A percentile compares a stretch with the other conserved stretches of the same genome.
phyloP scores from a whole-genome alignment of 2,888 invertebrate genomes.

The Perizoma affinitatum region DNA sequence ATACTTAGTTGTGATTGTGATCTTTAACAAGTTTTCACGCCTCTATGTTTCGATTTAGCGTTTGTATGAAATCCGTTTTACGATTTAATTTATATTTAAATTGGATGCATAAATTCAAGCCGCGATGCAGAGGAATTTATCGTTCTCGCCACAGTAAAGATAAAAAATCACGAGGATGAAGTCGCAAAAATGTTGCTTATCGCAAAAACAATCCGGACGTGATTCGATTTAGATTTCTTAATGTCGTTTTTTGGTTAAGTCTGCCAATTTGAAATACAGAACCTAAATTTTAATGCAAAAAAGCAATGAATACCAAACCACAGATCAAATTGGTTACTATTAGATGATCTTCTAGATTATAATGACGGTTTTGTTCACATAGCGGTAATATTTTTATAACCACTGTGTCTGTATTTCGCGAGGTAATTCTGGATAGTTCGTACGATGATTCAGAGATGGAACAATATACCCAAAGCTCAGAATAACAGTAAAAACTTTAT shows the following conservation, averaged over 20 bases:
- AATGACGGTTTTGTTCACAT: slow-evolving; percentile 47
- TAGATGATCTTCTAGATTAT: slow-evolving; percentile 48
- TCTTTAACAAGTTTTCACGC: too few species aligned
- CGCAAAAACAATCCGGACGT: slow-evolving; percentile 68
- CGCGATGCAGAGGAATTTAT: slow-evolving; percentile 38
- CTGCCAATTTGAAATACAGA: slow-evolving; percentile 59
- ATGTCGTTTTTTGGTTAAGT: slow-evolving; percentile 57
- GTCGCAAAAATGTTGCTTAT: slow-evolving; percentile 56
- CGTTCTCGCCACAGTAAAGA: slow-evolving; percentile 31
- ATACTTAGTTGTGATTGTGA: slow-evolving; percentile 1
- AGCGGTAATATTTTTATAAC: slow-evolving; percentile 49
- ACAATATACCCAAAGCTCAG: slow-evolving; percentile 28
- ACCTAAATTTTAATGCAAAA: slow-evolving; percentile 58
- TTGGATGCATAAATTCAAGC: slow-evolving; percentile 37
- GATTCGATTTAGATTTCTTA: slow-evolving; percentile 72
- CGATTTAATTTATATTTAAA: slow-evolving; percentile 42
- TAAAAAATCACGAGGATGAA: slow-evolving; percentile 37
- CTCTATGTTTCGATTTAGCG: slow-evolving; percentile 17
- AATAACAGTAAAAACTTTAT: slow-evolving; percentile 39
- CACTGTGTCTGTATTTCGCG: slow-evolving; percentile 45
- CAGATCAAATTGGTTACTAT: slow-evolving; percentile 57
- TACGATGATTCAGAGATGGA: slow-evolving; percentile 36
- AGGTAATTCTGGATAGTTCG: slow-evolving; percentile 40
- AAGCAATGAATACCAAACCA: slow-evolving; percentile 60
- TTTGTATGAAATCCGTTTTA: slow-evolving; percentile 35